A percentile compares a stretch with the other conserved stretches of the same genome.
Evolutionary conservation across 2,113 vertebrate genomes (phyloP).

Genomic region (Colinus virginianus): DNA sequence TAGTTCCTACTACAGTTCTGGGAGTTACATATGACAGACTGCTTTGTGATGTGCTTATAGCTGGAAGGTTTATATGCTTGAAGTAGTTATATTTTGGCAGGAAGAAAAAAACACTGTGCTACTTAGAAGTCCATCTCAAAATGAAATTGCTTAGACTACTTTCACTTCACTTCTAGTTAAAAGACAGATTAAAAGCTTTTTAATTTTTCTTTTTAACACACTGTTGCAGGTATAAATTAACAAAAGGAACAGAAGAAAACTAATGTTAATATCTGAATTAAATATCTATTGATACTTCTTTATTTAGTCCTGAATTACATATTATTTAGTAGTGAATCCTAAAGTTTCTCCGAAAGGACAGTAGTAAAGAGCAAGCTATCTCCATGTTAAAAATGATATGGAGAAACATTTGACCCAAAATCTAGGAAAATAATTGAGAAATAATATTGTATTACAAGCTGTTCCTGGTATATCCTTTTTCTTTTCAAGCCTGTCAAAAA

Average conservation of each 20-base stretch:
- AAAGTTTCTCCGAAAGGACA: background rate
- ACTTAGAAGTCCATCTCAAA: background rate
- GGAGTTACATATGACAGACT: background rate
- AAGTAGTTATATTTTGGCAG: background rate
- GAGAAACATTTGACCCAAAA: background rate
- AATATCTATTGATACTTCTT: background rate
- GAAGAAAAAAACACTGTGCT: background rate
- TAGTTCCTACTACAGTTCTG: background rate
- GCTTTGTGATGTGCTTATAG: background rate
- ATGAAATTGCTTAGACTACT: background rate
- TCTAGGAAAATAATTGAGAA: fast-evolving
- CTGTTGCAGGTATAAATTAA: background rate
- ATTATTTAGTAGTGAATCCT: background rate
- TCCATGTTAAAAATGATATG: background rate
- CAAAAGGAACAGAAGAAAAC: background rate
- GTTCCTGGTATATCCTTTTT: background rate
- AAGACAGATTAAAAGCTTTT: background rate
- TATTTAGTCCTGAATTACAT: background rate
- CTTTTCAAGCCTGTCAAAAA: background rate
- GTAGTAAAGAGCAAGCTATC: background rate
- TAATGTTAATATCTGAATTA: background rate
- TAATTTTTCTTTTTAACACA: background rate
- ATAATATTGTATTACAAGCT: background rate
- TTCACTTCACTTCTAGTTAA: background rate
- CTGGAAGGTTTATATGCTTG: background rate